A percentile compares a stretch with the other conserved stretches of the same genome.
These are phyloP conservation scores for Cnemophilus loriae DNA, from an alignment of 2,113 vertebrate genomes.

Conservation along the genomic window DNA sequence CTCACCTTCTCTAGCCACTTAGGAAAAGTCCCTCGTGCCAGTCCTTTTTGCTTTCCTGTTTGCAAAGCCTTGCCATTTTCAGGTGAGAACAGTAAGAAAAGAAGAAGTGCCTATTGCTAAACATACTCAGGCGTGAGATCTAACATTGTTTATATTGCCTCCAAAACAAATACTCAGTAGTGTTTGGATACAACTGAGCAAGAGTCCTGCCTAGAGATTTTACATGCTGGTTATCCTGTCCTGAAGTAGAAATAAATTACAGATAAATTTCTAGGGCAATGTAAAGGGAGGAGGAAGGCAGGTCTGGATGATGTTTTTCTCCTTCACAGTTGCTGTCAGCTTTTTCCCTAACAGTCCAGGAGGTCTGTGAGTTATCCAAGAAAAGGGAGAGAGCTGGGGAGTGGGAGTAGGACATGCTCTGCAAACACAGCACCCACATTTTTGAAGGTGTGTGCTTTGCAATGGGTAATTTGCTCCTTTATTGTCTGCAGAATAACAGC, in stretches of 20 bases:
- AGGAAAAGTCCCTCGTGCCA: background rate
- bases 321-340: background rate
- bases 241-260: background rate
- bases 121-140: background rate
- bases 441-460: constrained; percentile 51
- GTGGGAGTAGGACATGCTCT: background rate
- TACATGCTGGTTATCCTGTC: background rate
- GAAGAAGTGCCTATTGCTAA: background rate
- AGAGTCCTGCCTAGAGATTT: background rate
- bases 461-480: constrained; percentile 54
- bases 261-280: background rate
- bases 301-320: background rate
- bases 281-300: background rate
- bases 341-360: background rate
- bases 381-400: background rate
- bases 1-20: background rate
- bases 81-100: background rate
- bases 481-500: constrained; percentile 61
- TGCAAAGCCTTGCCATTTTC: background rate
- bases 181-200: background rate
- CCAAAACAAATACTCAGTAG: background rate
- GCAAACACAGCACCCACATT: background rate
- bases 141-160: background rate
- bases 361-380: background rate
- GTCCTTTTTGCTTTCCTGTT: background rate